Base-by-base conservation (phyloP, 2,888 invertebrate species). In the Hesperia comma region DNA sequence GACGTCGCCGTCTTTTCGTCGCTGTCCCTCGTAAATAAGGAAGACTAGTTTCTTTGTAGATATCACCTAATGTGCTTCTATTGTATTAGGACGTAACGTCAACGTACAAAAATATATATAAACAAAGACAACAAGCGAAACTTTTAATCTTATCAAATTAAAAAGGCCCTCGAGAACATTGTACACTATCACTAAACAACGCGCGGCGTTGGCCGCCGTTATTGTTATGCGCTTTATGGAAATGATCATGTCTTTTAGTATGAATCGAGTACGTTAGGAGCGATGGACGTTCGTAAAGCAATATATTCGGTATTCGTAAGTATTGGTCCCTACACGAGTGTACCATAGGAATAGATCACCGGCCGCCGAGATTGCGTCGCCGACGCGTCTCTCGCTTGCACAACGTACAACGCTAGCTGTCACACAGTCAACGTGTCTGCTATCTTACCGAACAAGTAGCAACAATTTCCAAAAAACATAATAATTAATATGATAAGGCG, bases 41-140 rank as follows among this genome's bases (percentile, higher is more conserved):
- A 92, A 92, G 92, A 92, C 92, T 92, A 92, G 92, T 91, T 88
- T 88, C 86, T 84, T 86, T 90, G 88, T 88, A 88, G 86, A 88
- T 86, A 91, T 90, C 90, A 90, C 91, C 87, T 89, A 88, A 86
- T 81, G 88, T 82, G 87, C 83, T 83, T 81, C 83, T 87, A 85
- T 88, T 86, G 86, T 81, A 68, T 81, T 80, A 82, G 80, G 84
- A 85, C 86, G 79, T 80, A 79, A 82, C 83, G 79, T 79, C 84
- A 83, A 85, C 84, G 79, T 88, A 90, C 87, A 86, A 89, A 88
- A 85, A 90, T 86, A 86, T 85, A 83, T 82, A 86, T 87, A 89
- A 88, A 89, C 85, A 87, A 89, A 89, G 81, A 90, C 85, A 90
- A 90, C 87, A 88, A 90, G 90, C 90, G 81, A 88, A 84, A 83